Conservation (phyloP, 2,888 invertebrate species). For the Drosophila paranaensis region DNA sequence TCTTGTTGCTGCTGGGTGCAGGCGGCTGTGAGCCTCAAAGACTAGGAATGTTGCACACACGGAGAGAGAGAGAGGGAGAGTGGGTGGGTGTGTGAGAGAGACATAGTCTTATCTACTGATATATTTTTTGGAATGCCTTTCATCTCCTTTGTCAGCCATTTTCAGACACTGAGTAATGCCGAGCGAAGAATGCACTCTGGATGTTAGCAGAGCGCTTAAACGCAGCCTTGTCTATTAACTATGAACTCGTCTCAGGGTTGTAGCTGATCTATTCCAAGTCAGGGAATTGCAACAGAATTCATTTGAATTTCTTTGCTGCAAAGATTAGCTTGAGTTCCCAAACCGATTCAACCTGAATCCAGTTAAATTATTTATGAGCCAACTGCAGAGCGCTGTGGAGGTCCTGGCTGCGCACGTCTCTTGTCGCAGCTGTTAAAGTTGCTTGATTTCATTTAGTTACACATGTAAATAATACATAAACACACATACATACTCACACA, state of each 20-base stretch:
- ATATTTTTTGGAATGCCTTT: constrained; percentile 30
- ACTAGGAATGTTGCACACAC: constrained; percentile 29
- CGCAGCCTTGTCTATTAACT: constrained; percentile 11
- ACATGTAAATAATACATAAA: constrained; percentile 15
- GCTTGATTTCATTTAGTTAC: constrained; percentile 38
- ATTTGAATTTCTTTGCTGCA: too few relatives aligned
- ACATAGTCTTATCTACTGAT: constrained; percentile 1
- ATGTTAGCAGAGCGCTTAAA: constrained; percentile 5
- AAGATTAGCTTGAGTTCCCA: too few relatives aligned
- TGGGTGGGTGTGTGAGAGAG: neutral
- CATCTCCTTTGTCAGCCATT: constrained; percentile 57
- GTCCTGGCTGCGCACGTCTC: constrained; percentile 10
- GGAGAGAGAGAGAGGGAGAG: neutral
- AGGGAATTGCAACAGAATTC: too few relatives aligned
- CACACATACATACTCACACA: neutral
- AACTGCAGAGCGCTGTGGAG: neutral
- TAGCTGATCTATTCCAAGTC: neutral
- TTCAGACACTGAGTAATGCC: constrained; percentile 28
- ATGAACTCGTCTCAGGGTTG: neutral
- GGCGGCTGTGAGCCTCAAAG: constrained; percentile 30
- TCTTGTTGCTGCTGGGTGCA: constrained; percentile 32
- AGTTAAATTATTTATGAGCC: neutral
- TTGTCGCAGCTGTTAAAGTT: constrained; percentile 27
- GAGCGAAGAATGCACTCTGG: constrained; percentile 24
- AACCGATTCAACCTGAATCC: too few relatives aligned